Conservation (phyloP, 2,797 vertebrate genomes). For the Schizopygopsis pylzovi region DNA sequence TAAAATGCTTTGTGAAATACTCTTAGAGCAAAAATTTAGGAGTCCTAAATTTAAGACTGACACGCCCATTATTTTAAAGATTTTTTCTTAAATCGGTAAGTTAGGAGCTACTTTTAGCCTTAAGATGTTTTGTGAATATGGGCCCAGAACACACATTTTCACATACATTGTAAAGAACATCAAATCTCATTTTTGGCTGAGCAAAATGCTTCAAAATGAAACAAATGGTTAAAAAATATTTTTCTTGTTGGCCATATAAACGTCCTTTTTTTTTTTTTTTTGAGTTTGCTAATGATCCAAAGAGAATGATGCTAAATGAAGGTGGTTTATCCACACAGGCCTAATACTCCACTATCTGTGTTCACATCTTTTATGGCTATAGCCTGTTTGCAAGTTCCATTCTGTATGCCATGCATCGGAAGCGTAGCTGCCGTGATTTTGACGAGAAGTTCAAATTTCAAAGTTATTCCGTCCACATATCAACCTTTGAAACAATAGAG, state of each 20-base stretch:
- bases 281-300: neutral
- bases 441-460: neutral
- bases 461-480: neutral
- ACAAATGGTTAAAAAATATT: neutral
- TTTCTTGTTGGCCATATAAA: neutral
- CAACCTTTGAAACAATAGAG: conserved; percentile 32
- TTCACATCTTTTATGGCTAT: neutral
- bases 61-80: no score
- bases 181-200: neutral
- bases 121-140: no score
- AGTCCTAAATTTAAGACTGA: no score
- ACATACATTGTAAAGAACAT: neutral
- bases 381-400: neutral
- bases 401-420: neutral
- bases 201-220: neutral
- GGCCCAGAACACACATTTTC: neutral
- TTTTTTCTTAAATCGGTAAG: no score
- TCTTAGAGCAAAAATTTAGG: no score
- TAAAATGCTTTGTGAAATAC: no score
- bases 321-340: neutral
- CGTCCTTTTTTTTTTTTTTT: neutral
- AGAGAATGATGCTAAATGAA: neutral
- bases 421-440: neutral
- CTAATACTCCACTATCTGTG: neutral
- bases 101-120: no score